A percentile compares a stretch with the other conserved stretches of the same genome.
These are phyloP conservation scores for Lydus trimaculatus DNA, from an alignment of 2,888 invertebrate species.

Conservation along the genomic window DNA sequence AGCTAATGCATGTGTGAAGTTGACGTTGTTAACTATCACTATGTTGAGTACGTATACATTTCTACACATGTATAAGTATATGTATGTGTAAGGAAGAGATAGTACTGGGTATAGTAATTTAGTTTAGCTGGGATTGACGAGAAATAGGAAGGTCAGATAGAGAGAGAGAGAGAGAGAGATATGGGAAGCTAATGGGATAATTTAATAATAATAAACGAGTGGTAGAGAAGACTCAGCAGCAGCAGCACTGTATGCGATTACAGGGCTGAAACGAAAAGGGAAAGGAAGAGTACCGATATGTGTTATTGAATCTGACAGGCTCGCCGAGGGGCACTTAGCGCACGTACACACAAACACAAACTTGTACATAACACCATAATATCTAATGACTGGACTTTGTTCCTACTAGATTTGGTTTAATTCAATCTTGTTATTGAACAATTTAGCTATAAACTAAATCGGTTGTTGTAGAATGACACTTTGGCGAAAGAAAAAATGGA, in stretches of 20 bases:
- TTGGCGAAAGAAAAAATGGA: not conserved
- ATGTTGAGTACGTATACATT: no score
- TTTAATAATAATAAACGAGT: constrained; percentile 39
- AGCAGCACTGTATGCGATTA: constrained; percentile 16
- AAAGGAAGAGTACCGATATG: constrained; percentile 13
- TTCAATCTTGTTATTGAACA: not conserved
- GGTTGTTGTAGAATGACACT: not conserved
- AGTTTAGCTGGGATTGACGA: constrained; percentile 3
- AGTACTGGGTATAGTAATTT: not conserved
- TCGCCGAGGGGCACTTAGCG: constrained; percentile 28
- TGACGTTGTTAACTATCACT: not conserved
- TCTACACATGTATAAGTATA: no score
- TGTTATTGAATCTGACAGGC: constrained; percentile 27
- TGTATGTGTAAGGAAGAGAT: not conserved
- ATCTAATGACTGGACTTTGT: not conserved
- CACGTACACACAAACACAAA: constrained; percentile 22
- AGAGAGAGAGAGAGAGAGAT: not conserved
- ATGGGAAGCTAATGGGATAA: constrained; percentile 35
- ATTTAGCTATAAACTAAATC: not conserved
- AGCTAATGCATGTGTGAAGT: not conserved
- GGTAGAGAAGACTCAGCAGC: constrained; percentile 15
- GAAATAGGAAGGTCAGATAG: not conserved
- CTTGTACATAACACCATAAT: not conserved
- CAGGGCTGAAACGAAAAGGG: constrained; percentile 22
- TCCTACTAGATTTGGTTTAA: not conserved